These are phyloP conservation scores for Eulemur coronatus DNA, from an alignment of 2,797 vertebrate genomes.

Conservation along the genomic window DNA sequence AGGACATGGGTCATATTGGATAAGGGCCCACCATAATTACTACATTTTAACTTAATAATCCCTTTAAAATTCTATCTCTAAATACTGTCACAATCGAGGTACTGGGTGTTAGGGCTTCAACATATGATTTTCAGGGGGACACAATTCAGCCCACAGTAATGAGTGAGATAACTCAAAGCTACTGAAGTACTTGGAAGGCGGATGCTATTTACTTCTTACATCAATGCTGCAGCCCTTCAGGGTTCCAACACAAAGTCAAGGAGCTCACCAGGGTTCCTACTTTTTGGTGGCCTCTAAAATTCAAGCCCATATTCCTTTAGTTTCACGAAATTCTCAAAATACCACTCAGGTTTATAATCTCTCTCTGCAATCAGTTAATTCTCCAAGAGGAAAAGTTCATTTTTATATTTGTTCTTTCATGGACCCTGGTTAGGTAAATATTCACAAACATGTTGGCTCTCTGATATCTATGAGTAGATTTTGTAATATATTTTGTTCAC, in stretches of 20 bases:
- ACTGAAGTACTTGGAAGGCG: not conserved
- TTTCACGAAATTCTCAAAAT: not conserved
- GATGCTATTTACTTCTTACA: not conserved
- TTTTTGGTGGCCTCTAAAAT: not conserved
- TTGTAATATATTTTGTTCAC: not conserved
- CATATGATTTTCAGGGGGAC: not conserved
- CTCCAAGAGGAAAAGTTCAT: not conserved
- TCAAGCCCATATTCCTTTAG: not conserved
- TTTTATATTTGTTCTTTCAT: not conserved
- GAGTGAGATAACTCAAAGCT: not conserved
- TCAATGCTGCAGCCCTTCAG: not conserved
- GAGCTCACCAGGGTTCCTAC: not conserved
- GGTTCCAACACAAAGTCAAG: not conserved
- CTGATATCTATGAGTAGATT: not conserved
- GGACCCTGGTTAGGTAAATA: not conserved
- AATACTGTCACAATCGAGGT: not conserved
- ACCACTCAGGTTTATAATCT: not conserved
- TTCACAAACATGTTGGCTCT: not conserved
- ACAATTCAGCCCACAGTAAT: not conserved
- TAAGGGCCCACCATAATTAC: not conserved
- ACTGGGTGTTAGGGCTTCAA: not conserved
- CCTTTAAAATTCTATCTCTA: not conserved
- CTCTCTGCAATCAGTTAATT: not conserved
- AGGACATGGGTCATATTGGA: not conserved
- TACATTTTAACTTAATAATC: not conserved